phyloP scores from a whole-genome alignment of 1,140 invertebrate species.

The Hycleus cichorii region DNA sequence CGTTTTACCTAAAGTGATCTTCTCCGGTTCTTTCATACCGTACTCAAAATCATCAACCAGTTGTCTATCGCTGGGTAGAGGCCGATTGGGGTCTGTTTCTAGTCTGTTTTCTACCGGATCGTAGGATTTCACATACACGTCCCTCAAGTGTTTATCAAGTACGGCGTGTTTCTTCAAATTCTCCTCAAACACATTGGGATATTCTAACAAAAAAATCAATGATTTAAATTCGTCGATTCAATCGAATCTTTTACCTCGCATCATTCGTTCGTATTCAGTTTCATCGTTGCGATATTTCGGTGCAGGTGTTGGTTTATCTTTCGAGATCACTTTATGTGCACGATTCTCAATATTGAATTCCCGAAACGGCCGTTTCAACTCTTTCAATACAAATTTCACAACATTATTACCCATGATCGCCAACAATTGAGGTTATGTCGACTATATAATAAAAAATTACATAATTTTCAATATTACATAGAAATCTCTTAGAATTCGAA shows the following conservation, averaged over 20 bases:
- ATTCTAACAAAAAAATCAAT: slow-evolving; percentile 40
- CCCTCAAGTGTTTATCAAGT: slow-evolving; percentile 54
- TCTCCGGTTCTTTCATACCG: slow-evolving; percentile 50
- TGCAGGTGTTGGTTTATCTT: slow-evolving; percentile 58
- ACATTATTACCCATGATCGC: slow-evolving; percentile 45
- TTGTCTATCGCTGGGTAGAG: slow-evolving; percentile 44
- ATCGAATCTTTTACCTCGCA: slow-evolving; percentile 44
- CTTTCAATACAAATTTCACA: neutral
- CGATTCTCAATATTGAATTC: slow-evolving; percentile 65
- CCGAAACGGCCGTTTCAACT: slow-evolving; percentile 41
- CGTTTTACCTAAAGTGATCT: slow-evolving; percentile 44
- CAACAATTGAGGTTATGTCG: slow-evolving; percentile 16
- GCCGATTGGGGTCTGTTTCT: slow-evolving; percentile 28
- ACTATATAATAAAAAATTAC: too few relatives aligned
- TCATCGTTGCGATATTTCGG: slow-evolving; percentile 52
- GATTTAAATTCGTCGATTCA: slow-evolving; percentile 5
- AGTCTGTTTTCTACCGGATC: slow-evolving; percentile 30
- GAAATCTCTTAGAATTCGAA: too few relatives aligned
- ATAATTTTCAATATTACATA: too few relatives aligned
- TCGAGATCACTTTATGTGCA: slow-evolving; percentile 57
- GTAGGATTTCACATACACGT: slow-evolving; percentile 60
- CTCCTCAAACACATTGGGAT: slow-evolving; percentile 52
- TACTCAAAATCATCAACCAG: slow-evolving; percentile 43
- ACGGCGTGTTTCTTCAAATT: slow-evolving; percentile 49
- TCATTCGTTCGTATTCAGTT: slow-evolving; percentile 52